Evolutionary conservation across 2,113 vertebrate species (phyloP).

Genomic region (Geococcyx californianus): DNA sequence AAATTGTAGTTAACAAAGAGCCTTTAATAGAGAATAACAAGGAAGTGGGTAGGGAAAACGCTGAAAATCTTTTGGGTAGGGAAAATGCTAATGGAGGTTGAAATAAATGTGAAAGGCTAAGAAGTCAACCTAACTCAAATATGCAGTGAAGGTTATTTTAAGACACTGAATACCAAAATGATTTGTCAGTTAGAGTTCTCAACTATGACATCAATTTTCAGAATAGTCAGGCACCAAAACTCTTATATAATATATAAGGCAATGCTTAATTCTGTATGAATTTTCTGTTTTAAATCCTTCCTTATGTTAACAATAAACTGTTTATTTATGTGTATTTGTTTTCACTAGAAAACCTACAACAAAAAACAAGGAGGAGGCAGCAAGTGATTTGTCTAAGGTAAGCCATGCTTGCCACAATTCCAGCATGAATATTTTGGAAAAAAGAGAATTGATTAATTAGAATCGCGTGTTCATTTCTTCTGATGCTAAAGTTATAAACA

Average conservation of each 20-base stretch:
- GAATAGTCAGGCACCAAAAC: not conserved
- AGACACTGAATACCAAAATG: not conserved
- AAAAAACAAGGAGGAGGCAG: slow-evolving; percentile 37
- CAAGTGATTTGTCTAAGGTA: slow-evolving; percentile 67
- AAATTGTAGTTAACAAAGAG: not conserved
- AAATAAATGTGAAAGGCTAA: not conserved
- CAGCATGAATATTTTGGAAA: not conserved
- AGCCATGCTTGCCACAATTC: not conserved
- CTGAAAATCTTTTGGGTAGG: not conserved
- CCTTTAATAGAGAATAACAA: not conserved
- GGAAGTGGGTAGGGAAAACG: not conserved
- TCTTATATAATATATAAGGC: not conserved
- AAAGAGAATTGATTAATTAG: not conserved
- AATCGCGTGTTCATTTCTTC: not conserved
- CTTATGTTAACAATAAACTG: not conserved
- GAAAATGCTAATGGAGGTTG: not conserved
- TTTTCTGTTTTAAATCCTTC: not conserved
- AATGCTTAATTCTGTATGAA: not conserved
- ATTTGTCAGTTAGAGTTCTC: not conserved
- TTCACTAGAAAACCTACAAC: slow-evolving; percentile 55
- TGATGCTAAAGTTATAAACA: not conserved
- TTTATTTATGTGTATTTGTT: not conserved
- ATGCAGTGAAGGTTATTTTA: not conserved
- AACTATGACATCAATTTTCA: not conserved
- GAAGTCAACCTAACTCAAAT: not conserved